Evolutionary conservation across 2,113 vertebrate genomes (phyloP).

Genomic region (Labrus mixtus): DNA sequence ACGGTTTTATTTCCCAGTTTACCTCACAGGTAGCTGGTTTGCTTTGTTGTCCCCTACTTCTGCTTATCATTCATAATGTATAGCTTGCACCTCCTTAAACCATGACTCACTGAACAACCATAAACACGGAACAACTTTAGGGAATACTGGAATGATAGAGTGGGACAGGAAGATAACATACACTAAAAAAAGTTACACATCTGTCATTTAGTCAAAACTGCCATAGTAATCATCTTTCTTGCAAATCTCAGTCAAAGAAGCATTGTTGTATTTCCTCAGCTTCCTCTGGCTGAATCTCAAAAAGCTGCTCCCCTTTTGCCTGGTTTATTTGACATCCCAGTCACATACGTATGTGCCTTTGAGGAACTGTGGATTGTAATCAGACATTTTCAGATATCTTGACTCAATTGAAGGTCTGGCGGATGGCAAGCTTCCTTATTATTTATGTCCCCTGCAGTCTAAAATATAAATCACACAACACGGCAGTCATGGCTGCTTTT

Average conservation of each 20-base stretch:
- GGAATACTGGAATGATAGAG: background rate
- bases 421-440: slow-evolving; percentile 70
- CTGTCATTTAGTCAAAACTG: slow-evolving; percentile 12
- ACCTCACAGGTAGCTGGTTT: background rate
- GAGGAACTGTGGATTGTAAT: slow-evolving; percentile 69
- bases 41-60: background rate
- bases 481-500: slow-evolving; percentile 62
- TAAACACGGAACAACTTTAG: background rate
- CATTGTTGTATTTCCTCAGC: slow-evolving; percentile 29
- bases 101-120: background rate
- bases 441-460: slow-evolving; percentile 72
- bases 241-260: slow-evolving; percentile 43
- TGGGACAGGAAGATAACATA: background rate
- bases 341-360: slow-evolving; percentile 67
- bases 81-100: background rate
- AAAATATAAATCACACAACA: slow-evolving; percentile 77
- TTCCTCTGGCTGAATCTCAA: slow-evolving; percentile 19
- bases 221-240: slow-evolving; percentile 5
- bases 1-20: background rate
- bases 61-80: background rate
- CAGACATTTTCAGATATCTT: slow-evolving; percentile 72
- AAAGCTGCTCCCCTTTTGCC: slow-evolving; percentile 29
- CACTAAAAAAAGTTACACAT: slow-evolving; percentile 15
- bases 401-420: slow-evolving; percentile 71
- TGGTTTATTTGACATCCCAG: slow-evolving; percentile 57